These are phyloP conservation scores for Zeus faber DNA, from an alignment of 2,113 vertebrate species.

Conservation along the genomic window DNA sequence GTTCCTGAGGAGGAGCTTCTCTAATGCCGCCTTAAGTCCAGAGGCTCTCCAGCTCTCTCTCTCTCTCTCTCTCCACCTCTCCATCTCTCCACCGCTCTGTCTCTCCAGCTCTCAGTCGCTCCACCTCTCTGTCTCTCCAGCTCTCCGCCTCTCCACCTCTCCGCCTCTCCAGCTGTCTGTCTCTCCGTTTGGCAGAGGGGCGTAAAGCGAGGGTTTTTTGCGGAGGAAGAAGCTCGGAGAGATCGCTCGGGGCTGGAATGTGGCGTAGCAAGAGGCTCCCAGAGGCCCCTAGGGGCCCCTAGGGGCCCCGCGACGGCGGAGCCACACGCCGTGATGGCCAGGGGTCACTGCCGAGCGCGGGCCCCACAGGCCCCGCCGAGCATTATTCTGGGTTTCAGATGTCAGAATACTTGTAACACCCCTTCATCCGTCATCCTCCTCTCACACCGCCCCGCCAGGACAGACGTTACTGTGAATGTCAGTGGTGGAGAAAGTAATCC, in stretches of 20 bases:
- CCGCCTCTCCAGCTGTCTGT: no score
- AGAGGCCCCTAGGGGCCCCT: constrained; percentile 36
- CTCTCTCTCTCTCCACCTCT: no score
- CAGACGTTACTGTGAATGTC: no score
- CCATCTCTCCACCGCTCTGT: no score
- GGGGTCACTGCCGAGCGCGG: constrained; percentile 58
- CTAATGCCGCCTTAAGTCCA: constrained; percentile 65
- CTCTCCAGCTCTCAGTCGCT: no score
- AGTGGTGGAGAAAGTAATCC: no score
- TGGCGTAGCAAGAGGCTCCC: constrained; percentile 38
- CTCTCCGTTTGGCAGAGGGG: constrained; percentile 67
- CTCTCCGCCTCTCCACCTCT: no score
- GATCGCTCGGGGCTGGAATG: constrained; percentile 62
- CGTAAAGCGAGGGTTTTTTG: no score
- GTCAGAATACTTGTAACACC: constrained; percentile 43
- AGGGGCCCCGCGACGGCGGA: constrained; percentile 55
- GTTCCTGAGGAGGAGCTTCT: constrained; percentile 61
- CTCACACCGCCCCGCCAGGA: background rate
- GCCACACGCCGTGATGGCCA: constrained; percentile 69
- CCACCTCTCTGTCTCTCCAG: no score
- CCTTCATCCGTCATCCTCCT: background rate
- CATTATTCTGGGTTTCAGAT: constrained; percentile 58
- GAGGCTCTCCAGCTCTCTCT: constrained; percentile 58
- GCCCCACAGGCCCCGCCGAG: constrained; percentile 21
- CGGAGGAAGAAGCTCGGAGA: constrained; percentile 56